Evolutionary conservation across 1,140 invertebrate species (phyloP), one percentile per base, ranked within the genome.

Genomic region (Ceratitis capitata): DNA sequence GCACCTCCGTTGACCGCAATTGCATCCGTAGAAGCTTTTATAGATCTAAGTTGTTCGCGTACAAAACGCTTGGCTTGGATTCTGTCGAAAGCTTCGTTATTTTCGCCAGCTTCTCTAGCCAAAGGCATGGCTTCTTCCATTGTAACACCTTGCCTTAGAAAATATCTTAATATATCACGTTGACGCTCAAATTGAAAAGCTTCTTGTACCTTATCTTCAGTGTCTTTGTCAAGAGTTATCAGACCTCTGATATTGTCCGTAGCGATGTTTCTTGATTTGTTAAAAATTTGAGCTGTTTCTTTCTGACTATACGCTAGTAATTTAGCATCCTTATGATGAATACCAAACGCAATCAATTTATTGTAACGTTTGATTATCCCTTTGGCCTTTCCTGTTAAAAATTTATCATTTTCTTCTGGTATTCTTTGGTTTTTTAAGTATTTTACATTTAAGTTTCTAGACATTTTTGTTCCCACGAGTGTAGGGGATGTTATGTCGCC

Each of bases 401-500:
- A 61, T 61, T 61, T 19, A 26, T 6, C 56, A 29, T 2, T n/a
- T 26, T 5, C 12, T 19, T 14, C 12, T 26, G 56, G 56, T 61
- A 29, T 61, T 61, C 23, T 10, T 5, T 26, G 51, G n/a, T 61
- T 26, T 61, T 26, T 61, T 26, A 16, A n/a, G 7, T 61, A 16
- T 26, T 61, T 26, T 61, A 61, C 23, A 61, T 61, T 5, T 26
- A 5, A 26, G 7, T 61, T 61, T 26, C 3, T 9, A 61, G 56
- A 29, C 56, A 61, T 53, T 86, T 64, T 86, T 69, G 35, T 86
- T 87, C 86, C 86, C 86, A 87, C 86, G 86, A 87, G 86, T 87
- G 35, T 74, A 39, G 86, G 86, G 85, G 86, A 51, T 3, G 6
- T 83, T 26, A 85, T 69, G 83, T 87, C 86, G 14, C 56, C 85